A percentile compares a stretch with the other conserved stretches of the same genome.
phyloP scores from a whole-genome alignment of 2,113 vertebrate species.

The Amphiprion percula region DNA sequence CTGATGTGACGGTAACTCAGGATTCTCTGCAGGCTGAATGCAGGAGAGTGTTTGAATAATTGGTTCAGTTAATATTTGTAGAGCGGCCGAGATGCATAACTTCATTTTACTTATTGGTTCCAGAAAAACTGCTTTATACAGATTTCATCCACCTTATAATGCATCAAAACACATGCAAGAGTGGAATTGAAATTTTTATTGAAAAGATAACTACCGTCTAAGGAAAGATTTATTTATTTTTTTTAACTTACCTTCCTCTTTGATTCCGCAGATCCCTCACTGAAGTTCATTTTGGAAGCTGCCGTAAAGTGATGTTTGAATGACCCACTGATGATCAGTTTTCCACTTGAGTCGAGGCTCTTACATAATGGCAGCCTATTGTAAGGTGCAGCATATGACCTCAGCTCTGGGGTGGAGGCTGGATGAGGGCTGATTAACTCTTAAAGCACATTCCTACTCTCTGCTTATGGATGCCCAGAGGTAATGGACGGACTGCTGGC shows the following conservation, averaged over 20 bases:
- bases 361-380: slow-evolving; percentile 22
- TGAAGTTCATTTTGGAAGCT: slow-evolving; percentile 57
- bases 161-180: neutral
- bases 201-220: neutral
- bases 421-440: slow-evolving; percentile 23
- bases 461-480: neutral
- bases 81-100: too few species aligned
- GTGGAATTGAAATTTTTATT: neutral
- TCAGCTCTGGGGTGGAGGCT: neutral
- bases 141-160: neutral
- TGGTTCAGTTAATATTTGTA: too few species aligned
- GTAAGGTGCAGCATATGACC: slow-evolving; percentile 67
- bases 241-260: slow-evolving; percentile 65
- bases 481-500: slow-evolving; percentile 23
- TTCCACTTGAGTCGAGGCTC: neutral
- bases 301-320: neutral
- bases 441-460: slow-evolving; percentile 40
- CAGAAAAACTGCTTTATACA: neutral
- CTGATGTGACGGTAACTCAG: too few species aligned
- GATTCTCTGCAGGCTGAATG: too few species aligned
- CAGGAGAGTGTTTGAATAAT: too few species aligned
- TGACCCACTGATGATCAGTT: slow-evolving; percentile 19
- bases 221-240: neutral
- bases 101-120: neutral
- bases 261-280: slow-evolving; percentile 24